Evolutionary conservation across 2,797 vertebrate genomes (phyloP).

Genomic region (Dallia pectoralis): DNA sequence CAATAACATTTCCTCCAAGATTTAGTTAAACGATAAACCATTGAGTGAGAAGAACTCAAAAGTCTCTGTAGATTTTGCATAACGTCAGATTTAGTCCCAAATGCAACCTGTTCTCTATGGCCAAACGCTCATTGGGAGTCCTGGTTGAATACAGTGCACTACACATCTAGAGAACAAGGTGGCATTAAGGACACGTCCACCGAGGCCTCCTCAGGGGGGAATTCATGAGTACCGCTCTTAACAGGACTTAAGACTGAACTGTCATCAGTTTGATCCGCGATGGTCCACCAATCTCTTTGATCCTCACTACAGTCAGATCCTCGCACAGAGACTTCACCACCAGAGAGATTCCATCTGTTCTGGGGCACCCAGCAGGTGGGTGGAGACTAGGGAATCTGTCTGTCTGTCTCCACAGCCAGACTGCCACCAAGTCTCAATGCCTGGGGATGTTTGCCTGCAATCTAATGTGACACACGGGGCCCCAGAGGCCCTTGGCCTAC

Average conservation of each 20-base stretch:
- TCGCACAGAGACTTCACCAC: neutral
- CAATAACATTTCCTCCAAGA: neutral
- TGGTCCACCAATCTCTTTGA: neutral
- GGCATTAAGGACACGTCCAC: too few relatives aligned
- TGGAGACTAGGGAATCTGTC: neutral
- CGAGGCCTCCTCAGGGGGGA: too few relatives aligned
- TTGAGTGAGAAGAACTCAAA: neutral
- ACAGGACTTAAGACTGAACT: neutral
- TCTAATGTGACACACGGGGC: constrained; percentile 38
- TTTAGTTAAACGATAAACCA: neutral
- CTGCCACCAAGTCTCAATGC: neutral
- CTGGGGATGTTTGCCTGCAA: constrained; percentile 46
- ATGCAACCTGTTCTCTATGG: too few relatives aligned
- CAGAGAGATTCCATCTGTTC: constrained; percentile 1
- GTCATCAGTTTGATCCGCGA: neutral
- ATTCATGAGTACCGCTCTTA: too few relatives aligned
- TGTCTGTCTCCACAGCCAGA: neutral
- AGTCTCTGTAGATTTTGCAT: neutral
- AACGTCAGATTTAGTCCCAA: too few relatives aligned
- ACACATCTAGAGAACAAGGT: too few relatives aligned
- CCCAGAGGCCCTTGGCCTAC: constrained; percentile 32
- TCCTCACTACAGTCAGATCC: neutral
- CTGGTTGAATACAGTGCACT: too few relatives aligned
- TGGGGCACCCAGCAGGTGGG: neutral
- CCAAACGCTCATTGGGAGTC: too few relatives aligned